Evolutionary conservation across 2,797 vertebrate species (phyloP).

Genomic region (Pagetopsis macropterus): DNA sequence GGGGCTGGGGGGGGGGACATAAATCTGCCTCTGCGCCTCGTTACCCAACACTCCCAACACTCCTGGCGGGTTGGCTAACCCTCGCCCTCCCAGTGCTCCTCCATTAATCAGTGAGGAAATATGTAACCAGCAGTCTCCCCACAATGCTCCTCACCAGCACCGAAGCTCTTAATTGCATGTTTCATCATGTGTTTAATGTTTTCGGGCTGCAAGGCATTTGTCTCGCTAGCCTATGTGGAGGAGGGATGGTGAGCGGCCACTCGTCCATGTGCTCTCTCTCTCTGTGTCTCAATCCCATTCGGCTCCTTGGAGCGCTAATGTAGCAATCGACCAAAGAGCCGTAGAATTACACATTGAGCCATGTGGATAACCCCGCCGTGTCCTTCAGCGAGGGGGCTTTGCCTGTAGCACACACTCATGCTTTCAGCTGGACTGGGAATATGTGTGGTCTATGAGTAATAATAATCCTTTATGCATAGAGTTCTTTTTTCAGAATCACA

Average conservation of each 20-base stretch:
- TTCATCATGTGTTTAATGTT: slow-evolving; percentile 82
- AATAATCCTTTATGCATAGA: no score
- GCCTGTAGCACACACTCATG: slow-evolving; percentile 40
- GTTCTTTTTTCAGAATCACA: no score
- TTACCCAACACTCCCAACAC: slow-evolving; percentile 74
- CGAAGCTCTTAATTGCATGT: slow-evolving; percentile 81
- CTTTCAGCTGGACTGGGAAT: not conserved
- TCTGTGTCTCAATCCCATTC: slow-evolving; percentile 39
- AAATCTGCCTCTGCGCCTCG: slow-evolving; percentile 80
- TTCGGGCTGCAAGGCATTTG: slow-evolving; percentile 77
- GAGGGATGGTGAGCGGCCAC: slow-evolving; percentile 62
- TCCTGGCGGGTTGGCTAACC: slow-evolving; percentile 71
- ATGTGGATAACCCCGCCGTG: slow-evolving; percentile 57
- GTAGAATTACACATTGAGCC: slow-evolving; percentile 52
- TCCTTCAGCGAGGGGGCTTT: slow-evolving; percentile 58
- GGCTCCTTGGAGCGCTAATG: slow-evolving; percentile 59
- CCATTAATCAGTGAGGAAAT: slow-evolving; percentile 83
- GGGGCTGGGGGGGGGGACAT: slow-evolving; percentile 53
- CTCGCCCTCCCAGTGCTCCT: slow-evolving; percentile 65
- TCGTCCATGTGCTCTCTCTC: slow-evolving; percentile 44
- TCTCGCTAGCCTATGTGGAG: slow-evolving; percentile 67
- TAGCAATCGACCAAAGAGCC: slow-evolving; percentile 52
- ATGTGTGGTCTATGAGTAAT: not conserved
- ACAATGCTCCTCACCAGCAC: slow-evolving; percentile 61
- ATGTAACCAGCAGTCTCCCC: slow-evolving; percentile 71